Base-by-base conservation (phyloP, 1,140 invertebrate genomes). In the Zophobas atratus region DNA sequence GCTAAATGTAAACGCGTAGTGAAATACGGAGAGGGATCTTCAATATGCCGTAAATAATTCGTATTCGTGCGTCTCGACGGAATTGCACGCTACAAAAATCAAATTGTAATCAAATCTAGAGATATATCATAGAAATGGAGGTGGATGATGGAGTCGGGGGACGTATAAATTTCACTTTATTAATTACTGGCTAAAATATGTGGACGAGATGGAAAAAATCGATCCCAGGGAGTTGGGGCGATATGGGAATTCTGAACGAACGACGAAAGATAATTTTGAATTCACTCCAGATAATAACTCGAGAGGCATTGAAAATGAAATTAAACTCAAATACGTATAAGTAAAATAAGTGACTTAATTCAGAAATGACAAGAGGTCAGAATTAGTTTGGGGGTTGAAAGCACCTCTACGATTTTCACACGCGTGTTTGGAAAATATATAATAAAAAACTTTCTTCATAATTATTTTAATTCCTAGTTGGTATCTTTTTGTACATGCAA, bases 31-130 rank as follows among this genome's bases (percentile, higher is more conserved):
- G 41, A 73, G 71, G 56, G 49, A 56, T 73, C 55, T 56, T 73
- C 55, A 73, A 73, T 73, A 73, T 73, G 56, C 71, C 71, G 71
- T 73, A 73, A 73, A 73, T 73, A 73, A 73, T 72, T 20, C 20
- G 70, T 72, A 72, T 73, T 55, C 71, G 71, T 33, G 55, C 55
- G 55, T 56, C 60, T 34, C 38, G 39, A 43, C 60, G 39, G 39
- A 36, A 67, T 67, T 67, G 43, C 60, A 33, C 60, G 38, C 35
- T 67, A 8, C 38, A 67, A 67, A 67, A 67, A 67, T 67, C 33
- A 67, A 67, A 38, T 67, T 67, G 60, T 67, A 67, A 67, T 67
- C 60, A 67, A 67, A 67, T 67, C 38, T 6, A 39, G 39, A 41
- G 43, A 46, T 67, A 41, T 67, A 20, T 38, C 8, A 33, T 43